Conservation (phyloP, 2,113 vertebrate genomes). For the Jacana jacana region DNA sequence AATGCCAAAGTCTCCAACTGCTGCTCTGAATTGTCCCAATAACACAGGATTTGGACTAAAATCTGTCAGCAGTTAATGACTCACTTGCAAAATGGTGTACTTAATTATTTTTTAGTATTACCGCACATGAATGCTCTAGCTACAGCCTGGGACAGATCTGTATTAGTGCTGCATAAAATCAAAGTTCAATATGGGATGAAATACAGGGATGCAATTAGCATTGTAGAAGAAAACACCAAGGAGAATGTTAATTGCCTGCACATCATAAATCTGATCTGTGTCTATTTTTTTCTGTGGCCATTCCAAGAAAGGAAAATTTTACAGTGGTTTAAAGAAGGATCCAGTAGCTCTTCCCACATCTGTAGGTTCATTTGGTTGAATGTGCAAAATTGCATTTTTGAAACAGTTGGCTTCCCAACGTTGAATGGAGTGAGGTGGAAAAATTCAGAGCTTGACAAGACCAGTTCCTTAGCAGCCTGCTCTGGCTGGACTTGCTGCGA, state of each 20-base stretch:
- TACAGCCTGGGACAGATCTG: not conserved
- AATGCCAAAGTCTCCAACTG: not conserved
- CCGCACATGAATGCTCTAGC: not conserved
- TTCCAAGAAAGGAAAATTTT: not conserved
- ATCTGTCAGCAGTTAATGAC: not conserved
- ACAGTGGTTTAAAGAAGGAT: not conserved
- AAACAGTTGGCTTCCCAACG: not conserved
- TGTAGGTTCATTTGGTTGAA: not conserved
- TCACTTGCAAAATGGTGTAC: not conserved
- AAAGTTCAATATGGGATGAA: not conserved
- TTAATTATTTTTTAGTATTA: not conserved
- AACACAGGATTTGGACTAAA: not conserved
- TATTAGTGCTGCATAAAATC: not conserved
- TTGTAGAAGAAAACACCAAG: not conserved
- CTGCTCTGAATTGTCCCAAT: not conserved
- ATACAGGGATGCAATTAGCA: not conserved
- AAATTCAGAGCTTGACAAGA: not conserved
- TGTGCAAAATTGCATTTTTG: not conserved
- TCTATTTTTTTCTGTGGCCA: fast-evolving
- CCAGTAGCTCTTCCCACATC: fast-evolving
- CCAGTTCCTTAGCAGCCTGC: not conserved
- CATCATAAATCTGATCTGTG: not conserved
- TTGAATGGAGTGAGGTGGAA: not conserved
- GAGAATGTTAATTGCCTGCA: not conserved
- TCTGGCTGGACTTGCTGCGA: not conserved